phyloP scores from a whole-genome alignment of 2,888 invertebrate species.

The Spilarctia lutea region DNA sequence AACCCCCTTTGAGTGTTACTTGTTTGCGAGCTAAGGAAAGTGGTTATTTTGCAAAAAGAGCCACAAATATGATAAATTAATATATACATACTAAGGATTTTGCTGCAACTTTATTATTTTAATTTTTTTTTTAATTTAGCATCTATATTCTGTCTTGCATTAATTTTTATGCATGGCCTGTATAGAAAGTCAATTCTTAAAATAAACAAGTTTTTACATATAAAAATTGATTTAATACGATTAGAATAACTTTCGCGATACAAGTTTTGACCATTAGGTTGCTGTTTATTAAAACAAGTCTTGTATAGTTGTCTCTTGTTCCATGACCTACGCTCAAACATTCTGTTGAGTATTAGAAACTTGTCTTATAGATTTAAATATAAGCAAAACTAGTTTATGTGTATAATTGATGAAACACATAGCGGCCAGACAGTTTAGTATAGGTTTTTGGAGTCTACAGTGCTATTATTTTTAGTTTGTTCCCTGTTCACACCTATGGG shows the following conservation, averaged over 20 bases:
- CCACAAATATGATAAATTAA: no score
- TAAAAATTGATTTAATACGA: background rate
- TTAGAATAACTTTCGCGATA: background rate
- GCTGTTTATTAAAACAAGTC: background rate
- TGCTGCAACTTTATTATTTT: no score
- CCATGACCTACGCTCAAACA: background rate
- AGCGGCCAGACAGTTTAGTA: no score
- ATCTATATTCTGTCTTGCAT: no score
- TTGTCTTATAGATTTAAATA: background rate
- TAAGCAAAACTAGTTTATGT: background rate
- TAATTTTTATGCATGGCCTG: background rate
- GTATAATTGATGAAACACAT: background rate
- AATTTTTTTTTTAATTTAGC: no score
- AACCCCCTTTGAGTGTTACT: no score
- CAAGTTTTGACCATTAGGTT: background rate
- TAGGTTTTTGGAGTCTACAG: no score
- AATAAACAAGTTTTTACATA: background rate
- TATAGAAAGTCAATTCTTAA: background rate
- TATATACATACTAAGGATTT: no score
- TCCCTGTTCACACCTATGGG: no score
- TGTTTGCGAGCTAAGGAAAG: no score
- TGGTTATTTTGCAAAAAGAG: no score
- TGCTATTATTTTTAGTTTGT: no score
- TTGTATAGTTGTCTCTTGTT: background rate
- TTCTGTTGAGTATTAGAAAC: background rate